These are phyloP conservation scores for Lutraria lutraria DNA, from an alignment of 2,888 invertebrate species.

Conservation along the genomic window DNA sequence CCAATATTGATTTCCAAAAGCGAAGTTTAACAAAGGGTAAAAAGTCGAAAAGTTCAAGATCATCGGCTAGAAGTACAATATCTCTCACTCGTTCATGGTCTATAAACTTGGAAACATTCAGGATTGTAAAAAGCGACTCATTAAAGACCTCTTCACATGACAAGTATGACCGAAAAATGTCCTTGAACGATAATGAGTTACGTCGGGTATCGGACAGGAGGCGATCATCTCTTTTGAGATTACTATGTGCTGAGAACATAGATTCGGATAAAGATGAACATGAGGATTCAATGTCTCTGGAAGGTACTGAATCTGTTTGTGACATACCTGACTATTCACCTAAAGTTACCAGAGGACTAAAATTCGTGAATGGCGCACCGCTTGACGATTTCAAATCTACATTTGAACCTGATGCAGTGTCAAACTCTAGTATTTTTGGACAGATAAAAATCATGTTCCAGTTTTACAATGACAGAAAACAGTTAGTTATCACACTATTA, in stretches of 20 bases:
- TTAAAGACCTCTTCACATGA: neutral
- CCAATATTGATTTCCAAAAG: constrained; percentile 43
- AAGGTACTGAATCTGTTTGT: neutral
- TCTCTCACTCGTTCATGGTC: constrained; percentile 26
- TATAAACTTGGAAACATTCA: constrained; percentile 22
- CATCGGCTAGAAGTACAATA: neutral
- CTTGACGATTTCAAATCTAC: neutral
- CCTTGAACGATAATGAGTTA: neutral
- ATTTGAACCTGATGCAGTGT: constrained; percentile 5
- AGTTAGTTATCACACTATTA: constrained; percentile 40
- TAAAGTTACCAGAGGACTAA: neutral
- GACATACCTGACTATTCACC: constrained; percentile 28
- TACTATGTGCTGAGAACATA: neutral
- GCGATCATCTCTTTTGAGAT: neutral
- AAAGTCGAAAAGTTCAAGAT: constrained; percentile 29
- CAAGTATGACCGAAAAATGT: neutral
- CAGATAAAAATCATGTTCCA: constrained; percentile 64
- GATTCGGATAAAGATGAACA: neutral
- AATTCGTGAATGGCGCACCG: neutral
- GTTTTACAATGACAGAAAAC: constrained; percentile 46
- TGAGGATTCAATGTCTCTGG: neutral
- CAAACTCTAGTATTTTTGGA: constrained; percentile 8
- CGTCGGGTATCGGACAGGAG: neutral
- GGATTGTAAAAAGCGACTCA: constrained; percentile 3
- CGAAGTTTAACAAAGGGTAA: neutral